Base-by-base conservation (phyloP, 2,113 vertebrate species). In the Penelope pileata region DNA sequence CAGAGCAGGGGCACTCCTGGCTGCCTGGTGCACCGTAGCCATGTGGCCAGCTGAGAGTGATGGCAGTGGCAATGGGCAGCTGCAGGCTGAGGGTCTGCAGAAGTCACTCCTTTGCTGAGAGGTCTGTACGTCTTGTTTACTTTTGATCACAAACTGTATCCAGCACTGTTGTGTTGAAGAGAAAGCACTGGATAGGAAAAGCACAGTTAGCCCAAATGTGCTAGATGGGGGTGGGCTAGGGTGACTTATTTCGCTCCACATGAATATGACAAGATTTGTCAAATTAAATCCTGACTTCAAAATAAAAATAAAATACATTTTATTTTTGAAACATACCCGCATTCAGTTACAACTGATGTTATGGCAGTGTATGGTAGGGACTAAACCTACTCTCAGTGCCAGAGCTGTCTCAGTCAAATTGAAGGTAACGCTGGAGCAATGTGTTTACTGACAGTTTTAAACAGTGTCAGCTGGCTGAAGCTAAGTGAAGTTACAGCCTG, bases 61-160 rank as follows among this genome's bases (percentile, higher is more conserved):
- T 1, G 8, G 14, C 40, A 2, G 6, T n/a, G 7, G 3, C 21
- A 1, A 0, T 69, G 53, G 32, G 63, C 18, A 45, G 29, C 48
- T 84, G n/a, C 50, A 36, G 30, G 36, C 14, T 24, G 60, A 51
- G 8, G 2, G 6, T 77, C 38, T 59, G 13, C 64, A 59, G 48
- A 77, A 81, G 9, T 50, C 8, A 2, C 2, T 8, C 67, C 38
- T 78, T 6, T 76, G 29, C 36, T 59, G 36, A 12, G 6, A 12
- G 7, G 48, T 29, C 32, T 40, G 42, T 12, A 5, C 0, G 0
- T 47, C 16, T 47, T 5, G 30, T 83, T 56, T 36, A 4, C n/a
- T 53, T 85, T 73, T 77, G 32, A 24, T 86, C 54, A 36, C 13
- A 53, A 81, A 23, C 15, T 62, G 10, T 26, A 6, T 6, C 69